phyloP scores from a whole-genome alignment of 2,888 invertebrate species.

The Alloplasta piceator region DNA sequence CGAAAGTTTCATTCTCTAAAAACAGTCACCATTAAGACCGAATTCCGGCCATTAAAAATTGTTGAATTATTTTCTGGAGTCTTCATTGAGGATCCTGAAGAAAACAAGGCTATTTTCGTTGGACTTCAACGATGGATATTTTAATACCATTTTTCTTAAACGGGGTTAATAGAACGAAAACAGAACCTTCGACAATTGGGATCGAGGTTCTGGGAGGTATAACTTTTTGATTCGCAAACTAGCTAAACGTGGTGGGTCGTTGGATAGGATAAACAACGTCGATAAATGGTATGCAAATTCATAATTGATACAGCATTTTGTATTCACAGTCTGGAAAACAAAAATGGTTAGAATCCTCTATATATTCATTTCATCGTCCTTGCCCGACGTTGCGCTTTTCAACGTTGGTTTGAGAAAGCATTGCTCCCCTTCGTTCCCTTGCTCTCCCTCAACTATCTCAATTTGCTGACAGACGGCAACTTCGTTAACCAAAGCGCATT shows the following conservation, averaged over 20 bases:
- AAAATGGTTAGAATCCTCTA: neutral
- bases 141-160: neutral
- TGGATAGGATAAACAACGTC: neutral
- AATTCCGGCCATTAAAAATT: too few species aligned
- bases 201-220: too few species aligned
- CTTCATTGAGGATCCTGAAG: too few species aligned
- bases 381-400: conserved; percentile 4
- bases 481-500: conserved; percentile 27
- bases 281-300: conserved; percentile 40
- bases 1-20: too few species aligned
- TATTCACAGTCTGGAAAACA: neutral
- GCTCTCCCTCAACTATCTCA: neutral
- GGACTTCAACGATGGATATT: neutral
- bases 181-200: too few species aligned
- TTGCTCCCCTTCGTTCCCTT: neutral
- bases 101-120: neutral
- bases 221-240: neutral
- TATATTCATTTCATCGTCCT: neutral
- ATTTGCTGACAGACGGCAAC: conserved; percentile 22
- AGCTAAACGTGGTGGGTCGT: neutral
- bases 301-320: conserved; percentile 9
- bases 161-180: too few species aligned
- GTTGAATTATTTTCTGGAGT: too few species aligned
- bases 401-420: neutral
- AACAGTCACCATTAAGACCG: too few species aligned